These are phyloP conservation scores for Coranthus polyacanthus DNA, from an alignment of 2,797 vertebrate genomes.

Conservation along the genomic window DNA sequence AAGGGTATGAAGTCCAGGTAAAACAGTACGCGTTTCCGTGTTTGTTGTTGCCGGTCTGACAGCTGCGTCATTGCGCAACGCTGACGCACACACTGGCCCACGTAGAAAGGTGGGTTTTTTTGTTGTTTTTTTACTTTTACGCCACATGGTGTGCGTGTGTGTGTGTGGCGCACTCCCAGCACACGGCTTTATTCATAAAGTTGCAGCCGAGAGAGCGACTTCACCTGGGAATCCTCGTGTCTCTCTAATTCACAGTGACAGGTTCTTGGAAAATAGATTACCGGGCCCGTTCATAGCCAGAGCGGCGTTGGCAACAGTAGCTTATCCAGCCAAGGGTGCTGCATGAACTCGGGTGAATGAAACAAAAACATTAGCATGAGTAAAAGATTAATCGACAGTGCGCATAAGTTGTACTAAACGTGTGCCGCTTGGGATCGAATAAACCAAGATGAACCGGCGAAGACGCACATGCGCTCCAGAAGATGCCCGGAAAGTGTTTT, in stretches of 20 bases:
- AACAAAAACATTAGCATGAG: neutral
- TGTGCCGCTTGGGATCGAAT: neutral
- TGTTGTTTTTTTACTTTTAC: neutral
- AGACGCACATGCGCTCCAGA: slow-evolving; percentile 42
- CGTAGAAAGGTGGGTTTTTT: slow-evolving; percentile 3
- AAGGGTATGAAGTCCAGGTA: neutral
- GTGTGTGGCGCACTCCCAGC: neutral
- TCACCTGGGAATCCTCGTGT: slow-evolving; percentile 28
- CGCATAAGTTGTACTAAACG: neutral
- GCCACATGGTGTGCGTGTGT: slow-evolving; percentile 22
- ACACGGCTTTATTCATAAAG: slow-evolving; percentile 30
- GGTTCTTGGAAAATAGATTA: slow-evolving; percentile 80
- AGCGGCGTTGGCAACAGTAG: slow-evolving; percentile 6
- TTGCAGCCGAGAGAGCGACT: slow-evolving; percentile 6
- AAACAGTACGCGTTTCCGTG: slow-evolving; percentile 20
- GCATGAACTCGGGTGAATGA: slow-evolving; percentile 8
- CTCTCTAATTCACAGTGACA: slow-evolving; percentile 76
- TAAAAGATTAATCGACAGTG: neutral
- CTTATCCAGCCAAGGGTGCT: slow-evolving; percentile 17
- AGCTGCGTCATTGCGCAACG: slow-evolving; percentile 46
- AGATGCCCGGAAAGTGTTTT: neutral
- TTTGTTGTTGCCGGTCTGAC: slow-evolving; percentile 13
- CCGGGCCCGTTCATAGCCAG: slow-evolving; percentile 27
- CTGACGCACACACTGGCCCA: slow-evolving; percentile 20
- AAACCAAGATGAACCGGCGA: neutral